Conservation (phyloP, 2,888 invertebrate genomes). For the Panorpa germanica region DNA sequence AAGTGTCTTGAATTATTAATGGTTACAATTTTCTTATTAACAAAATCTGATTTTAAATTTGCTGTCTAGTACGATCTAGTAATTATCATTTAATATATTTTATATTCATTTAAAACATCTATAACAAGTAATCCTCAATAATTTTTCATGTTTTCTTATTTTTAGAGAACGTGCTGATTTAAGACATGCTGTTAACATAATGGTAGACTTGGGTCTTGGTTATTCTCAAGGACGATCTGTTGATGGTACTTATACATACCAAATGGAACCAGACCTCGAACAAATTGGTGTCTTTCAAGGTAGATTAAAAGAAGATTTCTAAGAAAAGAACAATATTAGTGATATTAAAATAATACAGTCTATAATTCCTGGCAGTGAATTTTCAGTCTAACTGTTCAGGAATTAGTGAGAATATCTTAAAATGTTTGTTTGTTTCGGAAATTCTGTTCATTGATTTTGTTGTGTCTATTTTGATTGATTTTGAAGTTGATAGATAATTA, state of each 20-base stretch:
- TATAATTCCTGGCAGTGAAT: no score
- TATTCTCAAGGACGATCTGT: slow-evolving; percentile 60
- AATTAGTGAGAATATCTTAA: no score
- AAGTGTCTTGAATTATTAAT: no score
- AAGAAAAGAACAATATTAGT: no score
- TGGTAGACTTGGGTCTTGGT: slow-evolving; percentile 78
- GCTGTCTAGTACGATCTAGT: slow-evolving; percentile 8
- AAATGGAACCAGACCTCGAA: slow-evolving; percentile 64
- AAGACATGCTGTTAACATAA: slow-evolving; percentile 49
- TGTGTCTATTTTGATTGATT: no score
- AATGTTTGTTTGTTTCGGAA: no score
- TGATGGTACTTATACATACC: slow-evolving; percentile 55
- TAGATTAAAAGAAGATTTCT: no score
- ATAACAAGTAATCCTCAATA: background rate
- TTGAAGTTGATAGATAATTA: no score
- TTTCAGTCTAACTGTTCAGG: no score
- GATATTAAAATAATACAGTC: no score
- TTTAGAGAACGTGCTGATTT: slow-evolving; percentile 32
- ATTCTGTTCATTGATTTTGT: no score
- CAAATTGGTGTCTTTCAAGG: no score
- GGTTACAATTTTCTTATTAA: background rate
- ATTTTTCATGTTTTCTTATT: background rate
- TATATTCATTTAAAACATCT: slow-evolving; percentile 6
- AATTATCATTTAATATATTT: slow-evolving; percentile 4
- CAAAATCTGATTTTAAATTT: slow-evolving; percentile 13